These are phyloP conservation scores for Drosophila nigricruria DNA, from an alignment of 2,888 invertebrate species.

Conservation along the genomic window DNA sequence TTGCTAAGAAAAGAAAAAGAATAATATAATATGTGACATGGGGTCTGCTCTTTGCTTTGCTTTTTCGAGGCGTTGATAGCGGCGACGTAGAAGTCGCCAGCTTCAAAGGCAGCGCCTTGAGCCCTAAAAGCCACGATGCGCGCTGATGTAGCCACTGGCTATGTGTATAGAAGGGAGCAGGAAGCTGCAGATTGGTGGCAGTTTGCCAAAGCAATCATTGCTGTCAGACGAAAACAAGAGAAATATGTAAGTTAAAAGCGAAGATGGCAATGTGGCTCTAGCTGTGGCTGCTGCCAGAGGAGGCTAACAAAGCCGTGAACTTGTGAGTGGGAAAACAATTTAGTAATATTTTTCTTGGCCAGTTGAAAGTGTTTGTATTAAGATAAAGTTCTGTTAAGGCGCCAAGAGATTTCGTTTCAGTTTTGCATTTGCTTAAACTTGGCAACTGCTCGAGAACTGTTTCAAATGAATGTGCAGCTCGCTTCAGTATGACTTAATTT, in stretches of 20 bases:
- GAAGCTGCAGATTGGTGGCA: conserved; percentile 28
- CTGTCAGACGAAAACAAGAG: conserved; percentile 29
- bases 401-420: conserved; percentile 8
- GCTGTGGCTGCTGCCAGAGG: neutral
- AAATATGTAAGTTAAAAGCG: conserved; percentile 7
- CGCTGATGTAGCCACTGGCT: conserved; percentile 42
- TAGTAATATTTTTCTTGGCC: conserved; percentile 15
- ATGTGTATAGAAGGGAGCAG: conserved; percentile 3
- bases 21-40: conserved; percentile 48
- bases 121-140: conserved; percentile 47
- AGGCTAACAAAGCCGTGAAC: neutral
- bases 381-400: neutral
- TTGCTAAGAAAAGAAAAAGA: conserved; percentile 30
- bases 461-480: neutral
- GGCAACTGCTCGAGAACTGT: neutral
- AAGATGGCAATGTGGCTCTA: conserved; percentile 5
- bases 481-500: neutral
- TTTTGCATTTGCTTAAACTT: neutral
- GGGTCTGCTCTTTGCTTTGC: conserved; percentile 4
- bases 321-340: conserved; percentile 9
- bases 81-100: conserved; percentile 35
- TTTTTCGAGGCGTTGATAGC: conserved; percentile 68
- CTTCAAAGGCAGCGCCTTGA: conserved; percentile 71
- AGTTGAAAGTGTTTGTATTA: conserved; percentile 8
- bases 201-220: conserved; percentile 38